A percentile compares a stretch with the other conserved stretches of the same genome.
Conservation (phyloP, 1,140 invertebrate genomes). For the Atta cephalotes region DNA sequence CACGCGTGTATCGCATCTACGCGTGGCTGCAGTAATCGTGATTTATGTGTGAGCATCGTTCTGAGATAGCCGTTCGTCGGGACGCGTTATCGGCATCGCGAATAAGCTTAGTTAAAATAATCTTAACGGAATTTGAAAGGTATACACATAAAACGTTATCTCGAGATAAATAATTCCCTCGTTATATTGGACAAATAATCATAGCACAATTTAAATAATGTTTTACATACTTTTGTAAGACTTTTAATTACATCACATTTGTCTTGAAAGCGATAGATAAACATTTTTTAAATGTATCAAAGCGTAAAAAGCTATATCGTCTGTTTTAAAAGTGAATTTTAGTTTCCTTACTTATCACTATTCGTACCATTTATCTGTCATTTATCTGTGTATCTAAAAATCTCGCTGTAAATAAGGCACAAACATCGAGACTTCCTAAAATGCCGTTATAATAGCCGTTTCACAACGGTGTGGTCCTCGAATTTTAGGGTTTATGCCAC, state of each 20-base stretch:
- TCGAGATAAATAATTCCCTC: background rate
- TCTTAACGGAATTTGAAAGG: background rate
- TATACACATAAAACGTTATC: background rate
- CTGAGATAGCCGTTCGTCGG: background rate
- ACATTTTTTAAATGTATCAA: background rate
- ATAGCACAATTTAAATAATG: background rate
- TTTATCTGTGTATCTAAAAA: background rate
- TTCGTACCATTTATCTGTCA: background rate
- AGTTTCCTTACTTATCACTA: background rate
- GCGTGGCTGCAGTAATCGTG: constrained; percentile 41
- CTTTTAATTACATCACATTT: background rate
- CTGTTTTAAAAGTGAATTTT: background rate
- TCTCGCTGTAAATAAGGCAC: background rate
- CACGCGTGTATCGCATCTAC: constrained; percentile 1
- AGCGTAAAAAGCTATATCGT: background rate
- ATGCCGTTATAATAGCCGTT: constrained; percentile 42
- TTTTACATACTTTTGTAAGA: background rate
- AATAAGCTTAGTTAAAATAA: background rate
- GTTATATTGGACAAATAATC: background rate
- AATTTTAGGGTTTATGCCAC: constrained; percentile 41
- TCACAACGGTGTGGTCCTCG: constrained; percentile 33
- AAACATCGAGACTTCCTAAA: background rate
- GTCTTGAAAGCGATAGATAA: background rate
- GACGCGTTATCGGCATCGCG: constrained; percentile 16
- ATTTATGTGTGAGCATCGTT: constrained; percentile 54